Evolutionary conservation across 2,888 invertebrate species (phyloP).

Genomic region (Rhagonycha lutea): DNA sequence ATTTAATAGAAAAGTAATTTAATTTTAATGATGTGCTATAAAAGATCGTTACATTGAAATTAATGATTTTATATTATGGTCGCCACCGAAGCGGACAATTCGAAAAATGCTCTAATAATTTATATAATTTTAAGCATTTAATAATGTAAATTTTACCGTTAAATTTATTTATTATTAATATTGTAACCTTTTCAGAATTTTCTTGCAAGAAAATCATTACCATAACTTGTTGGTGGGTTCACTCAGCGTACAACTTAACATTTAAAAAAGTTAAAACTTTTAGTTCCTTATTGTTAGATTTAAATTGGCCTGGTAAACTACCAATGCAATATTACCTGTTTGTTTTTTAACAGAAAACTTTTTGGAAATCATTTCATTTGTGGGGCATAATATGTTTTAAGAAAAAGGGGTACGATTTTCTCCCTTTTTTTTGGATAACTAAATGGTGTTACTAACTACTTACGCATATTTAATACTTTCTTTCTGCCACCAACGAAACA

Average conservation of each 20-base stretch:
- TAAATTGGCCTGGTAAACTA: background rate
- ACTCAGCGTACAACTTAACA: background rate
- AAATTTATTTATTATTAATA: background rate
- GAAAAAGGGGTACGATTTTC: no score
- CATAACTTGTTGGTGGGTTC: background rate
- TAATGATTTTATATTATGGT: background rate
- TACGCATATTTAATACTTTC: slow-evolving; percentile 49
- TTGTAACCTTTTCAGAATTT: background rate
- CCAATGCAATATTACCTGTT: background rate
- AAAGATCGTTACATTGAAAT: background rate
- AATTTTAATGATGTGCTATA: slow-evolving; percentile 8
- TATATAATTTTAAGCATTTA: background rate
- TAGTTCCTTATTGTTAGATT: background rate
- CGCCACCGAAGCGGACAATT: background rate
- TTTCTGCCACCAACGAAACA: slow-evolving; percentile 46
- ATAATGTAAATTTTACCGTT: background rate
- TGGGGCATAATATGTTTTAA: no score
- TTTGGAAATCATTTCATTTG: background rate
- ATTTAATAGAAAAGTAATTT: slow-evolving; percentile 12
- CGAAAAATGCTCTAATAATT: background rate
- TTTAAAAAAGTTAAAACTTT: background rate
- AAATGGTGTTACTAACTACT: slow-evolving; percentile 33
- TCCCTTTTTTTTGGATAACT: no score
- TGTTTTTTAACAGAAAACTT: background rate
- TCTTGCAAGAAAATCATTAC: background rate